Base-by-base conservation (phyloP, 1,140 invertebrate species). In the Danaus plexippus region DNA sequence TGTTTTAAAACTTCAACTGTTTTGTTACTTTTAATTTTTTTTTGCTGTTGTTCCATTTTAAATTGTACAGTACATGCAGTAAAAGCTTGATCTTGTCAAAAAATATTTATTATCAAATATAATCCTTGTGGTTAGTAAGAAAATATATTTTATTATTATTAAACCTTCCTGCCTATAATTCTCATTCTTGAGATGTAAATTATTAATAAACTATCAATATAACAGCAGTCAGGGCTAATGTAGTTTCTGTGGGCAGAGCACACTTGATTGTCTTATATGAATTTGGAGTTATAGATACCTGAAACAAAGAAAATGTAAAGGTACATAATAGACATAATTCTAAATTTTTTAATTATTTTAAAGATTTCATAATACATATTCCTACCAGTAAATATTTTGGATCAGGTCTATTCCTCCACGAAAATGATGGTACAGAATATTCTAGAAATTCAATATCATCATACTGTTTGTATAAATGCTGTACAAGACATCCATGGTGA, bases 361-460 rank as follows among this genome's bases (percentile, higher is more conserved):
- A 32, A 32, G 22, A 32, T 32, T 32, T 6, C 6, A 32, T 32
- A 32, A 6, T 32, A 32, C 47, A 40, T 45, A 12, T 40, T 61
- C 76, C 90, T 88, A 95, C 94, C 89, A 99, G 83, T 73, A 97
- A 89, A 87, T 96, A 97, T 61, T 94, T 95, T 0, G 97, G 97
- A 88, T 95, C 94, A 54, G 94, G 90, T 80, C 95, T 96, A 85
- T 99, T 98, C 57, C 97, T 89, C 97, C 97, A 99, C 77, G 93
- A 98, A 73, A 98, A 98, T 11, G 97, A 98, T 1, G 97, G 90
- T 22, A 99, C 89, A 8, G 97, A 94, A 59, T 92, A 90, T 87
- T 95, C 93, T 47, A 89, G 68, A 60, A 90, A 87, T 40, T 82
- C 53, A 7, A 70, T 45, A 54, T 18, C 46, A 49, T 54, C 65